These are phyloP conservation scores for Ahaetulla prasina DNA, from an alignment of 2,113 vertebrate genomes.

Conservation along the genomic window DNA sequence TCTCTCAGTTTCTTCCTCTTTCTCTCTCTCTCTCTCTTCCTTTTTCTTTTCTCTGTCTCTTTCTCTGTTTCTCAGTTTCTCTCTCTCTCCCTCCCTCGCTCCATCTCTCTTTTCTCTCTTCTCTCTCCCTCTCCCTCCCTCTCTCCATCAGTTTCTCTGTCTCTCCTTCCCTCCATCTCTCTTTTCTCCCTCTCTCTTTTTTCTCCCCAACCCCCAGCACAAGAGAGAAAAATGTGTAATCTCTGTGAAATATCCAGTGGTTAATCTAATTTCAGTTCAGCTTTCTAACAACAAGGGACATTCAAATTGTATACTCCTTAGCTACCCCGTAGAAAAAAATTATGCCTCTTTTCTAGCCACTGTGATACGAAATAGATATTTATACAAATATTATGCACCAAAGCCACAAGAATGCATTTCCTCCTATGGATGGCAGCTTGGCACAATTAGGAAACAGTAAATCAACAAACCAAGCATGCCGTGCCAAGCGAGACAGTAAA, in stretches of 20 bases:
- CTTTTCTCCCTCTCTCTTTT: too few relatives aligned
- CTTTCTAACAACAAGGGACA: neutral
- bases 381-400: conserved; percentile 1
- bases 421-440: neutral
- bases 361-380: conserved; percentile 17
- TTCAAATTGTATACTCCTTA: neutral
- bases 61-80: too few relatives aligned
- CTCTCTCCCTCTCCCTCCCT: too few relatives aligned
- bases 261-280: neutral
- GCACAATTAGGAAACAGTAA: conserved; percentile 44
- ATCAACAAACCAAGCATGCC: neutral
- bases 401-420: conserved; percentile 47
- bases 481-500: conserved; percentile 14
- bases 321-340: neutral
- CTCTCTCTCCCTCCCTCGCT: too few relatives aligned
- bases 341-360: conserved; percentile 28
- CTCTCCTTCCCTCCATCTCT: too few relatives aligned
- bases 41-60: too few relatives aligned
- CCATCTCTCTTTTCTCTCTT: too few relatives aligned
- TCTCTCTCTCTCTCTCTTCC: too few relatives aligned
- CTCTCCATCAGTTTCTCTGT: too few relatives aligned
- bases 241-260: neutral
- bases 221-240: neutral
- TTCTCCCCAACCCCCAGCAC: neutral
- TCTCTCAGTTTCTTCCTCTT: too few relatives aligned